Evolutionary conservation across 1,140 invertebrate species (phyloP).

Genomic region (Manduca sexta): DNA sequence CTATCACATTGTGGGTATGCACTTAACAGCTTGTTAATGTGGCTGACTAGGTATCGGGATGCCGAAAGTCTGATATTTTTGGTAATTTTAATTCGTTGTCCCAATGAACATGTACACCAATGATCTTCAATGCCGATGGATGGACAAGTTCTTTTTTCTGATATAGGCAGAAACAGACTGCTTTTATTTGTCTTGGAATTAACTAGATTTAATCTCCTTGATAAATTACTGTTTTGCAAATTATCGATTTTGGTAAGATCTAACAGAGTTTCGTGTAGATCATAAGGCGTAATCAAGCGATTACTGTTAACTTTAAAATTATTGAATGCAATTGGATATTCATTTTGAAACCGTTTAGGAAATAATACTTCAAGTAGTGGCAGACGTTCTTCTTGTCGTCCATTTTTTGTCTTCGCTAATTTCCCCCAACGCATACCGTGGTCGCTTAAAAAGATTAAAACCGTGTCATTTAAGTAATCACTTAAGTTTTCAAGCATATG

Average conservation of each 20-base stretch:
- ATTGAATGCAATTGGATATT: constrained; percentile 75
- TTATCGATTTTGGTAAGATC: constrained; percentile 24
- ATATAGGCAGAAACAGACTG: constrained; percentile 81
- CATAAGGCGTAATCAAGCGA: constrained; percentile 83
- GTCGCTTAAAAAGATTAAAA: constrained; percentile 88
- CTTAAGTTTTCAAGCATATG: constrained; percentile 73
- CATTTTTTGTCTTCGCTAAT: constrained; percentile 78
- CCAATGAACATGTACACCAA: constrained; percentile 85
- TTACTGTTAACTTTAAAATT: constrained; percentile 80
- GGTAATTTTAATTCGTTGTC: constrained; percentile 53
- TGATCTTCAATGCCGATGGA: constrained; percentile 81
- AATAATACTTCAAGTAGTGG: constrained; percentile 85
- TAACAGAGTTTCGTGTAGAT: constrained; percentile 78
- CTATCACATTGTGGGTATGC: constrained; percentile 74
- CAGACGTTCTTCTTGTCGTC: constrained; percentile 88
- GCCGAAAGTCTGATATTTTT: constrained; percentile 55
- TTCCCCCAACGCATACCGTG: constrained; percentile 90
- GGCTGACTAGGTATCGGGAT: constrained; percentile 70
- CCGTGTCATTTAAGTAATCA: constrained; percentile 75
- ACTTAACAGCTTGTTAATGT: constrained; percentile 76
- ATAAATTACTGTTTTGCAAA: constrained; percentile 17
- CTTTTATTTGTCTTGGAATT: constrained; percentile 65
- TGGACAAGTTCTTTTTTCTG: constrained; percentile 79
- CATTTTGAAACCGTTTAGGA: constrained; percentile 78
- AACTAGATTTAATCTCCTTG: constrained; percentile 1